Percentiles rank a stretch among this genome's conserved stretches.
These are phyloP conservation scores for Pocillopora meandrina DNA, from an alignment of 92 coral and sea anemone species.

Conservation along the genomic window DNA sequence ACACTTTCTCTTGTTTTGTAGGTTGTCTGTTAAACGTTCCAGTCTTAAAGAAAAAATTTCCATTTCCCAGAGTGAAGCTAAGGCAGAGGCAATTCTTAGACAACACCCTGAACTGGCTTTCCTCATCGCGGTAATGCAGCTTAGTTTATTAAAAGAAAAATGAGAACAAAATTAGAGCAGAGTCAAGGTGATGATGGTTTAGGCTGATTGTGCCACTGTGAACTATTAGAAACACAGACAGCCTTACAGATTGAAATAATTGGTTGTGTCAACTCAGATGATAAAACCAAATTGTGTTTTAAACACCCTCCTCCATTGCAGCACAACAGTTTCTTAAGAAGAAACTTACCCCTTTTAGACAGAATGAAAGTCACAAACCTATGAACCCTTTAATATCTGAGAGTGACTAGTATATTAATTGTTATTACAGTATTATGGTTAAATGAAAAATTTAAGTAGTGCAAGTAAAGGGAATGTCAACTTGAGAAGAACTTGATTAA, in stretches of 20 bases:
- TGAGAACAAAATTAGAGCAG: neutral
- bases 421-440: too few relatives aligned
- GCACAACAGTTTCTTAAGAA: too few relatives aligned
- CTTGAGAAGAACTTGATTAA: too few relatives aligned
- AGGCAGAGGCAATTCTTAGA: slow-evolving; percentile 91
- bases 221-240: neutral
- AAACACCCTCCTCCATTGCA: too few relatives aligned
- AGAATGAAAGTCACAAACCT: too few relatives aligned
- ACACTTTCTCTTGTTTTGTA: slow-evolving; percentile 15
- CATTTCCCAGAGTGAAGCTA: slow-evolving; percentile 92
- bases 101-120: slow-evolving; percentile 88
- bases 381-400: too few relatives aligned
- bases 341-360: too few relatives aligned
- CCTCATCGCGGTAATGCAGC: slow-evolving; percentile 64
- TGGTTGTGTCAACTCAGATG: too few relatives aligned
- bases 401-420: too few relatives aligned
- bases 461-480: too few relatives aligned
- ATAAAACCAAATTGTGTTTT: too few relatives aligned
- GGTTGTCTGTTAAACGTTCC: slow-evolving; percentile 93
- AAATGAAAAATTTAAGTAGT: too few relatives aligned
- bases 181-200: neutral
- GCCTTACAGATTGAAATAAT: neutral
- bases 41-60: slow-evolving; percentile 94
- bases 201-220: neutral
- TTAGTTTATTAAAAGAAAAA: neutral